Evolutionary conservation across 2,888 invertebrate genomes (phyloP).

Genomic region (Conus canariensis): DNA sequence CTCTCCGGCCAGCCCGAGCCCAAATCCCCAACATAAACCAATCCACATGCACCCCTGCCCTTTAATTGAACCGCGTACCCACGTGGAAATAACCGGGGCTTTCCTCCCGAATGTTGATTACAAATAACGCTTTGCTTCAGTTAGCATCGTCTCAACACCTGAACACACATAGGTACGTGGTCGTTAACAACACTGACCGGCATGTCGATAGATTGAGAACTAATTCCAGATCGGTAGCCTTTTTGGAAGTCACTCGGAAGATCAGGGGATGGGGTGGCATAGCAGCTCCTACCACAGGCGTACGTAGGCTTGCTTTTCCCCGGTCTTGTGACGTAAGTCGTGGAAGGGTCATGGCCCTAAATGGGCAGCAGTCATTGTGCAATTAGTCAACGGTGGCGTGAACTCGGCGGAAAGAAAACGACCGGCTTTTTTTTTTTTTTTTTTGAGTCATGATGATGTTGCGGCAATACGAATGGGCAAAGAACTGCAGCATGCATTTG

Average conservation of each 20-base stretch:
- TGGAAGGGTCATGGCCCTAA: too few relatives aligned
- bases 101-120: background rate
- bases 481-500: too few relatives aligned
- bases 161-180: background rate
- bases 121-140: background rate
- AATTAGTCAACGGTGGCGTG: too few relatives aligned
- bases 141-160: constrained; percentile 6
- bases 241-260: background rate
- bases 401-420: too few relatives aligned
- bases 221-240: background rate
- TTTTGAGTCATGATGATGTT: too few relatives aligned
- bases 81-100: background rate
- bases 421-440: too few relatives aligned
- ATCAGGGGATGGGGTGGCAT: background rate
- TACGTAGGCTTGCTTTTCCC: background rate
- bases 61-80: background rate
- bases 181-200: background rate
- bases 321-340: too few relatives aligned
- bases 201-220: background rate
- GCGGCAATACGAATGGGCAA: too few relatives aligned
- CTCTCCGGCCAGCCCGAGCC: background rate
- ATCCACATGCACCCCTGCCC: constrained; percentile 4
- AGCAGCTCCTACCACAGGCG: background rate
- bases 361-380: too few relatives aligned
- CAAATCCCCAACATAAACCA: background rate